Evolutionary conservation across 2,113 vertebrate genomes (phyloP), one percentile per base, ranked within the genome.

Genomic region (Centropus bengalensis): DNA sequence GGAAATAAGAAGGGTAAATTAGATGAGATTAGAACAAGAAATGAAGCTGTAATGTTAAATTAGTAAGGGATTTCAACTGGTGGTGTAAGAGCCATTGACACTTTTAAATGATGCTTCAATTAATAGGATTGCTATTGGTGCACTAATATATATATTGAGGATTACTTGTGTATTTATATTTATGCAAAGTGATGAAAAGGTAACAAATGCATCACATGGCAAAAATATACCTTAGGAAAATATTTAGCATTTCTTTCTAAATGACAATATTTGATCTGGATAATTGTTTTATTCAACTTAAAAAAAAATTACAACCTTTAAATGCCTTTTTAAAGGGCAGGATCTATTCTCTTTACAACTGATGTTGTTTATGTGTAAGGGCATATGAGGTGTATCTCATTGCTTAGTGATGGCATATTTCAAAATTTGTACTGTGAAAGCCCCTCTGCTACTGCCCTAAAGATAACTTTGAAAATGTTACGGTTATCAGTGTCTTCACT

Each of bases 11-110:
- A 93, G 91, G 94, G 91, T 95, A 97, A 97, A 97, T 98, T 96
- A 98, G 91, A 95, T 93, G 94, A 97, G 96, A 97, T 98, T 98
- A 97, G 95, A 96, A 91, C 80, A 97, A 97, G 96, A 97, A 98
- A 97, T 86, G 66, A 98, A 98, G 90, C 96, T 96, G 78, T 95
- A 92, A 94, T 88, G 90, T 97, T 97, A 97, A 97, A 96, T 97
- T 94, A 91, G 82, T 91, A 91, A 91, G 63, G 84, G 94, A 96
- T 96, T 97, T 88, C 60, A 91, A 87, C 77, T 15, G 47, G 55
- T 90, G 60, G 19, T 91, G 19, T 91, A 89, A 97, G 74, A 94
- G 73, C 73, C 91, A 91, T 86, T 94, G 91, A 93, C 59, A 52
- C 58, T 95, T 81, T 91, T 78, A 96, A 96, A 92, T 91, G 86